Conservation (phyloP, 1,140 invertebrate genomes). For the Bombus pascuorum region DNA sequence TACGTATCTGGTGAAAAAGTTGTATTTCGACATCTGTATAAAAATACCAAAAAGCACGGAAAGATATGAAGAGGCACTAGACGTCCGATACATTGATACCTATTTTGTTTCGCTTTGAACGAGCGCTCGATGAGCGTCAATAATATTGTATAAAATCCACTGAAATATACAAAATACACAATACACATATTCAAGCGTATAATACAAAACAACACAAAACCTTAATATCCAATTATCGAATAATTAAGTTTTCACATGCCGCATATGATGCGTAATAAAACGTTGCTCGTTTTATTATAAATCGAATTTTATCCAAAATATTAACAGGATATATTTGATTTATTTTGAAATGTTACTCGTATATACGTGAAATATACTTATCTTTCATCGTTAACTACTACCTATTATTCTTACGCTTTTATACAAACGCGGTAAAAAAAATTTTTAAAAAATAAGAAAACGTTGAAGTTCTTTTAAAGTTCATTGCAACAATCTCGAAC, state of each 20-base stretch:
- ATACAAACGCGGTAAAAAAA: neutral
- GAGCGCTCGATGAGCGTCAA: too few relatives aligned
- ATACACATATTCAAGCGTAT: neutral
- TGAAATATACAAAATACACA: too few relatives aligned
- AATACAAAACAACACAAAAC: neutral
- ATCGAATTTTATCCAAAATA: neutral
- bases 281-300: neutral
- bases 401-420: neutral
- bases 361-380: too few relatives aligned
- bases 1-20: neutral
- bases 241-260: neutral
- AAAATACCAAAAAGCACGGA: constrained; percentile 1
- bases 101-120: constrained; percentile 5
- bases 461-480: too few relatives aligned
- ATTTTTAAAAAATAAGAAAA: too few relatives aligned
- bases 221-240: neutral
- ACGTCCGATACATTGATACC: neutral
- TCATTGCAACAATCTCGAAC: neutral
- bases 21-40: neutral
- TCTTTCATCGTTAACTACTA: too few relatives aligned
- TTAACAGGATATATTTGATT: neutral
- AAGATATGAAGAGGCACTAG: neutral
- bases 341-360: neutral
- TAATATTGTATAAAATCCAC: neutral
- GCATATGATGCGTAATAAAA: neutral